Evolutionary conservation across 2,888 invertebrate species (phyloP).

Genomic region (Dicycla oo): DNA sequence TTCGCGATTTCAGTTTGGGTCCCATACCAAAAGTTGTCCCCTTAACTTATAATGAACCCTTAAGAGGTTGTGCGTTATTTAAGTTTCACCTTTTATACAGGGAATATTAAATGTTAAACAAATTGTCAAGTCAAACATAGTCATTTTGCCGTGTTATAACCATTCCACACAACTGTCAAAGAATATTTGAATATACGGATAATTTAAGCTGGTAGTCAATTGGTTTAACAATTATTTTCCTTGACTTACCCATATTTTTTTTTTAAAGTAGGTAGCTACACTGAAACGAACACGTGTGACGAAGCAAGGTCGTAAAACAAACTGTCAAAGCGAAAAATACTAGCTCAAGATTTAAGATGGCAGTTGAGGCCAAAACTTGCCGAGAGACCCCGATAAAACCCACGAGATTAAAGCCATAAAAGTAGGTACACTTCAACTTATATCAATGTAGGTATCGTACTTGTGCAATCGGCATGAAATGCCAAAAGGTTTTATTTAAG

Average conservation of each 20-base stretch:
- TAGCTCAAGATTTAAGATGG: conserved; percentile 28
- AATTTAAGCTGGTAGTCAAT: background rate
- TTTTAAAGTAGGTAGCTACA: background rate
- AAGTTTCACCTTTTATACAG: too few relatives aligned
- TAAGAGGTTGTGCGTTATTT: too few relatives aligned
- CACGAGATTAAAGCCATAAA: conserved; percentile 40
- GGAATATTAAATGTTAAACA: too few relatives aligned
- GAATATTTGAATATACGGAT: background rate
- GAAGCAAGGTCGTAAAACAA: conserved; percentile 29
- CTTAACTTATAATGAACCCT: too few relatives aligned
- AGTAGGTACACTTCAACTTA: conserved; percentile 21
- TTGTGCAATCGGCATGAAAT: conserved; percentile 27
- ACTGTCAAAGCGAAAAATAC: conserved; percentile 32
- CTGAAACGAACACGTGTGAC: background rate
- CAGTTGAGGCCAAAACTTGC: conserved; percentile 3
- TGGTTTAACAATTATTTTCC: background rate
- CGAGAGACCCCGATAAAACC: conserved; percentile 35
- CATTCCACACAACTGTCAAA: background rate
- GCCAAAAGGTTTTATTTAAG: background rate
- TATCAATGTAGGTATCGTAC: conserved; percentile 21
- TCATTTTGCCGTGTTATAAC: too few relatives aligned
- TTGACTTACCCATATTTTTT: background rate
- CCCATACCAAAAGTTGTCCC: too few relatives aligned
- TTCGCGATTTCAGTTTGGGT: too few relatives aligned
- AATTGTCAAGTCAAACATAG: background rate